phyloP scores from a whole-genome alignment of 2,797 vertebrate species.

The Anolis apletophallus region DNA sequence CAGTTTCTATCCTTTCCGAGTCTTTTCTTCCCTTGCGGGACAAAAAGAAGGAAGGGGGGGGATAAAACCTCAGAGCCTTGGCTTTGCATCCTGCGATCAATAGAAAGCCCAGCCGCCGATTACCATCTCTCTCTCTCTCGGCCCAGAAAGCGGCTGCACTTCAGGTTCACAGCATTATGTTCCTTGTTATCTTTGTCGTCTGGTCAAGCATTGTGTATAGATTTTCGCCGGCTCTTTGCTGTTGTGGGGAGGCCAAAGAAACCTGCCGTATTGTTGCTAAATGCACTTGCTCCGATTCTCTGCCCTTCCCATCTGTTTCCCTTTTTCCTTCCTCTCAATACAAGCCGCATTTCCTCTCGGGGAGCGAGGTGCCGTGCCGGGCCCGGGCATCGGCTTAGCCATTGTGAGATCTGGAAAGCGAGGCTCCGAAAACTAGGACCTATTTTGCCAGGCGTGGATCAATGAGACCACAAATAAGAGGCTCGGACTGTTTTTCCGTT shows the following conservation, averaged over 20 bases:
- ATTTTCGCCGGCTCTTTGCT: slow-evolving; percentile 75
- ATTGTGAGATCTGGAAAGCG: background rate
- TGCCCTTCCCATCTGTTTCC: slow-evolving; percentile 86
- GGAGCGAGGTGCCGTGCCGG: slow-evolving; percentile 14
- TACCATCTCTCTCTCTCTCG: slow-evolving; percentile 45
- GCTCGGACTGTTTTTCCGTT: no score
- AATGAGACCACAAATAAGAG: no score
- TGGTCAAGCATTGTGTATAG: slow-evolving; percentile 83
- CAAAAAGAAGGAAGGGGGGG: background rate
- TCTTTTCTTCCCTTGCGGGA: slow-evolving; percentile 34
- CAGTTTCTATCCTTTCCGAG: background rate
- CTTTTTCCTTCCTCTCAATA: slow-evolving; percentile 86
- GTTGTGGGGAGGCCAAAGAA: slow-evolving; percentile 67
- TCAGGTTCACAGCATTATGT: slow-evolving; percentile 91
- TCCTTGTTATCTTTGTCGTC: slow-evolving; percentile 83
- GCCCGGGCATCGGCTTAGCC: accelerated
- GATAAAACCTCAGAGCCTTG: slow-evolving; percentile 36
- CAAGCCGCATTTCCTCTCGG: slow-evolving; percentile 77
- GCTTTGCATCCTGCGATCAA: slow-evolving; percentile 45
- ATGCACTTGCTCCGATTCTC: slow-evolving; percentile 78
- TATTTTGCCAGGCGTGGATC: no score
- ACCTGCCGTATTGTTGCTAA: slow-evolving; percentile 73
- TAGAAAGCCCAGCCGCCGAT: slow-evolving; percentile 14
- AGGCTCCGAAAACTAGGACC: background rate
- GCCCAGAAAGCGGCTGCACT: slow-evolving; percentile 77